Conservation (phyloP, 1,140 invertebrate species). For the Wiebesia pumilae region DNA sequence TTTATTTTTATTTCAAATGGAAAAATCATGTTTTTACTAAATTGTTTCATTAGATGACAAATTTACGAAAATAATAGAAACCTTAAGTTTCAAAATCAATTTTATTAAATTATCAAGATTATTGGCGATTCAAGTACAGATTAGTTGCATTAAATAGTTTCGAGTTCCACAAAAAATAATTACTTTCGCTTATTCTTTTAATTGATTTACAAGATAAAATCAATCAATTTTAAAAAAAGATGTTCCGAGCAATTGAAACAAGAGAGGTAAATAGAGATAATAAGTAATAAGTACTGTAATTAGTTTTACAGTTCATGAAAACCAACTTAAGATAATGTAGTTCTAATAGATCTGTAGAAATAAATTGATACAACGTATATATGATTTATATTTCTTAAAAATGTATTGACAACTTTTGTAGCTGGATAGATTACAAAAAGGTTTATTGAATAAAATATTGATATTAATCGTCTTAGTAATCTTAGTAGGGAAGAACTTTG, state of each 20-base stretch:
- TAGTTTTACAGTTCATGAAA: conserved; percentile 1
- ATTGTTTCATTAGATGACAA: background rate
- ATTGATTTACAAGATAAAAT: background rate
- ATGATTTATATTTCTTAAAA: conserved; percentile 11
- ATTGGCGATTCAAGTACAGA: background rate
- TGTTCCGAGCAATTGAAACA: background rate
- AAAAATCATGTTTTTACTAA: background rate
- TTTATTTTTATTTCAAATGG: background rate
- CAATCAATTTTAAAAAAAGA: conserved; percentile 12
- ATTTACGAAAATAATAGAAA: background rate
- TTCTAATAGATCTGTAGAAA: conserved; percentile 1
- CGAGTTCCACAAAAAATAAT: background rate
- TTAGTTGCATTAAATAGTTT: background rate
- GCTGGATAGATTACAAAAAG: background rate
- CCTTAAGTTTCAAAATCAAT: background rate
- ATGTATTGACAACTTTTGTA: conserved; percentile 7
- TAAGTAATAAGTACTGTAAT: conserved; percentile 23
- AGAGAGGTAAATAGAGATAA: background rate
- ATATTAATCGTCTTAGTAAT: background rate
- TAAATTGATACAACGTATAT: background rate
- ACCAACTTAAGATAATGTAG: background rate
- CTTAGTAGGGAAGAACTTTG: conserved; percentile 31
- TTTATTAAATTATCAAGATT: background rate
- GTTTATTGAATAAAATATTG: background rate
- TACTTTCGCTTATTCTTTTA: background rate